Evolutionary conservation across 2,888 invertebrate genomes (phyloP), one percentile per base, ranked within the genome.

Genomic region (Leptogaster cylindrica): DNA sequence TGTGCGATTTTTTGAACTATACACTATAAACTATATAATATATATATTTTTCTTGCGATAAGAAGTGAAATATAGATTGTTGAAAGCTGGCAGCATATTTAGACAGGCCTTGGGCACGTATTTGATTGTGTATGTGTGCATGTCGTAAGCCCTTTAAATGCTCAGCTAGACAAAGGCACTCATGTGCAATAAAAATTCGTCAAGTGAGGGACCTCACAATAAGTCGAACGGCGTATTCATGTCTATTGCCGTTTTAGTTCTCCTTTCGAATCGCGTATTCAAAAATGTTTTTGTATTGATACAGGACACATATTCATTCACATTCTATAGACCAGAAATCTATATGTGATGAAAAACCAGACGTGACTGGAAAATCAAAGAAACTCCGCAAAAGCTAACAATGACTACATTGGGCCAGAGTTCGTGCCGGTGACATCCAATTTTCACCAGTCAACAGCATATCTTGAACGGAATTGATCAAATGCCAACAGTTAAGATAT

Each of bases 401-500:
- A 58, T 58, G 58, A 39, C 39, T 58, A 58, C 58, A 33, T 58
- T 58, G 39, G 58, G 18, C 46, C 58, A 39, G 58, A 58, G 58
- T 58, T 58, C 58, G 41, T 58, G 58, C 58, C 39, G 58, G 58
- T 58, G 58, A 58, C 58, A 58, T 58, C 58, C 58, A 58, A 58
- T 58, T 58, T 58, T 58, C 58, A 39, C 58, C 58, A 58, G 58
- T 58, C 58, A 58, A 58, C 58, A 39, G 41, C 58, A 58, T 58
- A 39, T 41, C 58, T 39, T 12, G 58, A 41, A 31, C 52, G 39
- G 27, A 58, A 58, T 58, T 58, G 58, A 58, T 58, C 58, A 58
- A 58, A 58, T 58, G 58, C 58, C 58, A 58, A 39, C 58, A 58
- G 58, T 58, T 58, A 58, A 58, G 58, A 58, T 58, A 58, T 58